A percentile compares a stretch with the other conserved stretches of the same genome.
These are phyloP conservation scores for Cirrhinus mrigala DNA, from an alignment of 2,797 vertebrate species.

Conservation along the genomic window DNA sequence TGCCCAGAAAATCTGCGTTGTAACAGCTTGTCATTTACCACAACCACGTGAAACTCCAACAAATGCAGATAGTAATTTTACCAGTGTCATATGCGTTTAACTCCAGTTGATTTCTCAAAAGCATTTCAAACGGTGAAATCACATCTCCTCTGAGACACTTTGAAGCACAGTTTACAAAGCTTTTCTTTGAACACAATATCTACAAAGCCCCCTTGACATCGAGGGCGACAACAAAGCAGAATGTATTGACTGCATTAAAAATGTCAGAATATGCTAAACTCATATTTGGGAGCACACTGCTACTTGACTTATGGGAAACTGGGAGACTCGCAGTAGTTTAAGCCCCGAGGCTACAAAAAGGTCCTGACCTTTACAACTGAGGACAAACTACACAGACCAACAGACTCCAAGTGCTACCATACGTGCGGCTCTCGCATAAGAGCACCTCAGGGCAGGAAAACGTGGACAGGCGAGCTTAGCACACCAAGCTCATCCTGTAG, in stretches of 20 bases:
- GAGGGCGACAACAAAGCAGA: slow-evolving; percentile 9
- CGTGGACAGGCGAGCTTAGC: slow-evolving; percentile 28
- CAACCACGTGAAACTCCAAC: slow-evolving; percentile 38
- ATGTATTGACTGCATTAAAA: slow-evolving; percentile 21
- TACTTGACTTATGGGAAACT: slow-evolving; percentile 56
- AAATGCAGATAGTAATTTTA: slow-evolving; percentile 32
- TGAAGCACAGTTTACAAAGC: slow-evolving; percentile 16
- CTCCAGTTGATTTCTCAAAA: slow-evolving; percentile 18
- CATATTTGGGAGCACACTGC: neutral
- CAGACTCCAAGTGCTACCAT: slow-evolving; percentile 29
- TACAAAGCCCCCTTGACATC: slow-evolving; percentile 12
- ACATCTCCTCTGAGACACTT: slow-evolving; percentile 1
- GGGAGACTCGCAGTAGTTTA: slow-evolving; percentile 43
- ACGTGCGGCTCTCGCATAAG: slow-evolving; percentile 17
- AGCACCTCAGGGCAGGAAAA: slow-evolving; percentile 44
- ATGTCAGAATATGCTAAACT: slow-evolving; percentile 35
- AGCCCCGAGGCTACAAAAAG: slow-evolving; percentile 50
- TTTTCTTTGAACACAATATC: neutral
- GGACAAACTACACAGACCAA: slow-evolving; percentile 53
- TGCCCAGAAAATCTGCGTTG: neutral
- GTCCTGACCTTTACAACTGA: slow-evolving; percentile 55
- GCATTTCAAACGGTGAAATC: neutral
- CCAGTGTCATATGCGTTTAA: neutral
- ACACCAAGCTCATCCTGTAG: slow-evolving; percentile 47
- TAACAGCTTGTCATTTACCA: slow-evolving; percentile 36